Percentiles rank a stretch among this genome's conserved stretches.
Conservation (phyloP, 1,140 invertebrate species). For the Pectinophora gossypiella region DNA sequence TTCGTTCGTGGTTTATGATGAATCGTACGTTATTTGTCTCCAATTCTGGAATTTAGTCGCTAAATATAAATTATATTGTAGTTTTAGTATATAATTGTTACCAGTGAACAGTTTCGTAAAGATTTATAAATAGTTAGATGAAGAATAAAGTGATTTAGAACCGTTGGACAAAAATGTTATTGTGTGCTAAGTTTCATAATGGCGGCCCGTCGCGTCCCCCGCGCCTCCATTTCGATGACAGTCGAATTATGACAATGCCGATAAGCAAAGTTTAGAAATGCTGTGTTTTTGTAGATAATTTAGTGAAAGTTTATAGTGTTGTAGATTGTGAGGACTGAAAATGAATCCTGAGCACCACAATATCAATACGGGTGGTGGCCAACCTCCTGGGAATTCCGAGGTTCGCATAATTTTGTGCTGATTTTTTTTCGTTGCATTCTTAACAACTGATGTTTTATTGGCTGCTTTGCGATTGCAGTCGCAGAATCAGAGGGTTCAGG, state of each 20-base stretch:
- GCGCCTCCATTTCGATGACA: slow-evolving; percentile 77
- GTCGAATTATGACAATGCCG: slow-evolving; percentile 76
- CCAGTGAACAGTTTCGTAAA: neutral
- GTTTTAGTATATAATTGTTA: neutral
- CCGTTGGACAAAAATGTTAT: slow-evolving; percentile 61
- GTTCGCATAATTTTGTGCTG: slow-evolving; percentile 53
- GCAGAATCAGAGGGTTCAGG: slow-evolving; percentile 52
- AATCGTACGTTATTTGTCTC: neutral
- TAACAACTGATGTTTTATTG: slow-evolving; percentile 20
- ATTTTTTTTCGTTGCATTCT: slow-evolving; percentile 32
- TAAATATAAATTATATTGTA: neutral
- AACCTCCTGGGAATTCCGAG: slow-evolving; percentile 72
- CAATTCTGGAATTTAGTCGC: neutral
- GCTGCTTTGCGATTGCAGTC: slow-evolving; percentile 41
- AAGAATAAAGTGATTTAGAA: slow-evolving; percentile 2
- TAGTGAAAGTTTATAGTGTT: slow-evolving; percentile 30
- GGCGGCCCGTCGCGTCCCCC: slow-evolving; percentile 80
- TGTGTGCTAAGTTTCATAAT: slow-evolving; percentile 77
- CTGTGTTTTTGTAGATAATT: slow-evolving; percentile 63
- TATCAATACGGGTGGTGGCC: slow-evolving; percentile 74
- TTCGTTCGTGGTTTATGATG: slow-evolving; percentile 37
- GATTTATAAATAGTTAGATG: neutral
- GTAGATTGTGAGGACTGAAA: slow-evolving; percentile 40
- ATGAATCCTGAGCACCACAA: slow-evolving; percentile 76
- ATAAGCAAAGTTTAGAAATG: slow-evolving; percentile 67